Conservation (phyloP, 2,113 vertebrate species). For the Ramphastos sulfuratus region DNA sequence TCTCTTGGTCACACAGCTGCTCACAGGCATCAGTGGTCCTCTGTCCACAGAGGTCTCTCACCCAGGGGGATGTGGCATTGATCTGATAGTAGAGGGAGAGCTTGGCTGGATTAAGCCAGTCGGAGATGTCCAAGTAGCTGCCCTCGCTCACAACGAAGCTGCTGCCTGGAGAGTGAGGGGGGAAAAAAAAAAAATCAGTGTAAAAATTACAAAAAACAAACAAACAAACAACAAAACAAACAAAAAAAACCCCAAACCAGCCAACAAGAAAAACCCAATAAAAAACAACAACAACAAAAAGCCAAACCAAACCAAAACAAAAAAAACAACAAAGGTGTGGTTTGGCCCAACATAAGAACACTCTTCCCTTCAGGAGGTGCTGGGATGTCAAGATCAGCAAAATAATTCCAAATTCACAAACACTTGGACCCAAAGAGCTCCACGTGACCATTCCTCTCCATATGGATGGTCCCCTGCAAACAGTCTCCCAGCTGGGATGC, state of each 20-base stretch:
- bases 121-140: constrained; percentile 94
- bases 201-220: background rate
- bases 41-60: constrained; percentile 93
- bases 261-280: no score
- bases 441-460: background rate
- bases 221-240: no score
- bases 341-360: background rate
- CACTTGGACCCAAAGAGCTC: background rate
- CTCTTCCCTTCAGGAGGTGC: background rate
- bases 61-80: constrained; percentile 93
- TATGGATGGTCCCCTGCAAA: accelerated
- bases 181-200: background rate
- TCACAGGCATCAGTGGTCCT: constrained; percentile 94
- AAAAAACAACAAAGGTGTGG: background rate
- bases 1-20: constrained; percentile 94
- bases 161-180: constrained; percentile 79
- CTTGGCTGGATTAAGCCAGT: constrained; percentile 97
- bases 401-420: background rate
- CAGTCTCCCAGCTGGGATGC: background rate
- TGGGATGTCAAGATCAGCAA: background rate
- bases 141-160: constrained; percentile 97
- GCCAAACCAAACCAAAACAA: no score
- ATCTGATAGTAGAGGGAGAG: constrained; percentile 95
- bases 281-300: no score
- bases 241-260: no score